Percentiles rank a stretch among this genome's conserved stretches.
Evolutionary conservation across 2,797 vertebrate species (phyloP).

Genomic region (Forpus xanthops): DNA sequence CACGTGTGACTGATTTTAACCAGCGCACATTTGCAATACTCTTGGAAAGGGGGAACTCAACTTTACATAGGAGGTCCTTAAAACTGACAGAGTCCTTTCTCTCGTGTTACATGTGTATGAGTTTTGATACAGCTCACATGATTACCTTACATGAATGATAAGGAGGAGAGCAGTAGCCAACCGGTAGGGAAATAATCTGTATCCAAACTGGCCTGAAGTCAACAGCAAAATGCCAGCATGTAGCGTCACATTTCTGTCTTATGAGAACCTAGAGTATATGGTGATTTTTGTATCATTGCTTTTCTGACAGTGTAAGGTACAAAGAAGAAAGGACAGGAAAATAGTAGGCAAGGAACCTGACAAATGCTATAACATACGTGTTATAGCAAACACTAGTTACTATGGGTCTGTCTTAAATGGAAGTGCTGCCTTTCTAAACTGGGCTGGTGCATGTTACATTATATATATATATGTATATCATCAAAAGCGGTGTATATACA

Average conservation of each 20-base stretch:
- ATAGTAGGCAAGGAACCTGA: background rate
- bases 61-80: background rate
- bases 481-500: background rate
- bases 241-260: background rate
- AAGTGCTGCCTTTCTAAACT: background rate
- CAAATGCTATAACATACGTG: background rate
- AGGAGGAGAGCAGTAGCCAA: background rate
- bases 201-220: background rate
- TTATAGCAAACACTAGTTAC: background rate
- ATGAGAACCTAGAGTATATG: accelerated
- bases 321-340: background rate
- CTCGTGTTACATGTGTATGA: accelerated
- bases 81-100: background rate
- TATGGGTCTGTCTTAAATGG: background rate
- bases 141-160: accelerated
- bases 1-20: background rate
- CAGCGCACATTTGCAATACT: accelerated
- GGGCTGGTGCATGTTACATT: background rate
- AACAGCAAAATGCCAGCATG: background rate
- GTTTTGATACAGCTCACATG: accelerated
- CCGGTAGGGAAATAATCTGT: background rate
- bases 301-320: no score
- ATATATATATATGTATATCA: background rate
- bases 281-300: background rate
- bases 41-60: background rate